These are phyloP conservation scores for Mustela erminea DNA, from an alignment of 2,797 vertebrate genomes.

Conservation along the genomic window DNA sequence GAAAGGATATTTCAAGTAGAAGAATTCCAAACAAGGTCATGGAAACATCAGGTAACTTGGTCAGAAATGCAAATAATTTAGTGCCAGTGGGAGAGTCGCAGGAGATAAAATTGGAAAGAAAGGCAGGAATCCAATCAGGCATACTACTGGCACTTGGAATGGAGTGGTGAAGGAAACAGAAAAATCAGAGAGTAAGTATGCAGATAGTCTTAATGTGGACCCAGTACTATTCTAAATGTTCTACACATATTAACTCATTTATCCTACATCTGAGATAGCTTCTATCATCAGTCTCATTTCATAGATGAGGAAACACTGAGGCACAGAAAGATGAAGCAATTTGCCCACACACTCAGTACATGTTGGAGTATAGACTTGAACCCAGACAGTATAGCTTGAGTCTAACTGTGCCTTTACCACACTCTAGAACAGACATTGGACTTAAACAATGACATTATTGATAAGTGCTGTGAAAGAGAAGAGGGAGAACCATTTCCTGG, in stretches of 20 bases:
- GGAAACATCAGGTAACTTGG: background rate
- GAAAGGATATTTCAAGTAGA: background rate
- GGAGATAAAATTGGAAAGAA: background rate
- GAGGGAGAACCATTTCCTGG: background rate
- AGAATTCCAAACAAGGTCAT: background rate
- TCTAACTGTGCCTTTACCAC: background rate
- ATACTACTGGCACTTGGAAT: background rate
- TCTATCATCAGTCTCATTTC: background rate
- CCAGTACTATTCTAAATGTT: background rate
- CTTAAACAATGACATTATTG: background rate
- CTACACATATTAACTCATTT: background rate
- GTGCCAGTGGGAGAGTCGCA: background rate
- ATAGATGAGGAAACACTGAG: slow-evolving; percentile 14
- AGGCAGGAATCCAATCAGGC: background rate
- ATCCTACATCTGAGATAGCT: background rate
- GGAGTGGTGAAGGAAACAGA: background rate
- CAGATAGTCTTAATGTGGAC: background rate
- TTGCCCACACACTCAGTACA: background rate
- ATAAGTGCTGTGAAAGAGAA: background rate
- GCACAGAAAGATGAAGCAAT: background rate
- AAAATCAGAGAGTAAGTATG: background rate
- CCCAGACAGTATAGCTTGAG: background rate
- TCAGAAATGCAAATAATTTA: background rate
- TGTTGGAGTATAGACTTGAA: background rate
- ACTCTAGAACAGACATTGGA: background rate